phyloP scores from a whole-genome alignment of 2,113 vertebrate species.

The Myodes glareolus region DNA sequence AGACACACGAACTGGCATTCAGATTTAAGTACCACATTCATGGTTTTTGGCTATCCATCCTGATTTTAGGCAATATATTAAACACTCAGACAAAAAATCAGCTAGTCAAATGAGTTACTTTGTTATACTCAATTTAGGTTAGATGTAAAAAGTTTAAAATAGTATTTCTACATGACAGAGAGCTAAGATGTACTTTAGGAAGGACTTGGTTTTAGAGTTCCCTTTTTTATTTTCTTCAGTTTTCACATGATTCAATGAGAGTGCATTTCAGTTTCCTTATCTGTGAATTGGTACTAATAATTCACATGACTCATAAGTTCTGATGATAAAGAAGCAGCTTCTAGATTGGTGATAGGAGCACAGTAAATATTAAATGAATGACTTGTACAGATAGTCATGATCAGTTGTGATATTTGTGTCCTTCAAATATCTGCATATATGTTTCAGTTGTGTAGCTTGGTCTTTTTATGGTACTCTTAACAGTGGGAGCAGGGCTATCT shows the following conservation, averaged over 20 bases:
- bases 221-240: not conserved
- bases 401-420: not conserved
- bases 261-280: not conserved
- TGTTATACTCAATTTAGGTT: not conserved
- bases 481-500: not conserved
- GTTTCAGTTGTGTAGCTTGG: not conserved
- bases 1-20: not conserved
- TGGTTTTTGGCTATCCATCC: not conserved
- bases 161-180: not conserved
- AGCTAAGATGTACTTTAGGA: not conserved
- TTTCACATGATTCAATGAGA: not conserved
- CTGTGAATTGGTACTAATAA: not conserved
- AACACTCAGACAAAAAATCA: not conserved
- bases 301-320: not conserved
- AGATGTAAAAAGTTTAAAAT: not conserved
- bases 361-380: not conserved
- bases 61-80: not conserved
- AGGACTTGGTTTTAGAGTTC: not conserved
- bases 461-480: not conserved
- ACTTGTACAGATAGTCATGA: not conserved
- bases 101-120: not conserved
- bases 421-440: not conserved
- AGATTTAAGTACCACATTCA: not conserved
- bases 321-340: not conserved
- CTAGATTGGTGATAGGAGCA: not conserved